phyloP scores from a whole-genome alignment of 2,888 invertebrate genomes.

The Drosophila longiperda region DNA sequence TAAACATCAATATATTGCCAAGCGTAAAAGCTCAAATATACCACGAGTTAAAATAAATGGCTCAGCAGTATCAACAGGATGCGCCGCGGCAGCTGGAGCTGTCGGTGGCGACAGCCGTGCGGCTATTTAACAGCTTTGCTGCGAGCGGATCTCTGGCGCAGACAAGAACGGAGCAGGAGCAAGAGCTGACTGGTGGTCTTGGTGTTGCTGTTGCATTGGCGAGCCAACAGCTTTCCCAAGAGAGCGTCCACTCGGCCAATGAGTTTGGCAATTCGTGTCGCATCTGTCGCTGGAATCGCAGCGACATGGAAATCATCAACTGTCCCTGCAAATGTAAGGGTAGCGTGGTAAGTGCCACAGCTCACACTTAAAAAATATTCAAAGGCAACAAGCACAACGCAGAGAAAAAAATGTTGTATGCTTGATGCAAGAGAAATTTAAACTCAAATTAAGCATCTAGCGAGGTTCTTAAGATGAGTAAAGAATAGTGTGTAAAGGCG shows the following conservation, averaged over 20 bases:
- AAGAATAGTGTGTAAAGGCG: neutral
- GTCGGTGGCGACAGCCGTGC: slow-evolving; percentile 69
- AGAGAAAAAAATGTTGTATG: neutral
- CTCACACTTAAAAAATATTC: neutral
- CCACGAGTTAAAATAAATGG: slow-evolving; percentile 34
- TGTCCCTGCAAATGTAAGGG: slow-evolving; percentile 84
- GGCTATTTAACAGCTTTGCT: slow-evolving; percentile 68
- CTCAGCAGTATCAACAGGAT: slow-evolving; percentile 32
- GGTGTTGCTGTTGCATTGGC: neutral
- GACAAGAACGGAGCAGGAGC: neutral
- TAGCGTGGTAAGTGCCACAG: slow-evolving; percentile 77
- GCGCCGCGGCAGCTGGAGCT: slow-evolving; percentile 27
- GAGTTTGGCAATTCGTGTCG: slow-evolving; percentile 81
- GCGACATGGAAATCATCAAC: slow-evolving; percentile 75
- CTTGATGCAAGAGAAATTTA: neutral
- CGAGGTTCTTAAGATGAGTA: neutral
- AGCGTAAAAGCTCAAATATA: slow-evolving; percentile 1
- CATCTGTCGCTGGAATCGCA: slow-evolving; percentile 83
- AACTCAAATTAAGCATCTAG: neutral
- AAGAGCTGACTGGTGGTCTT: neutral
- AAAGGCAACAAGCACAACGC: neutral
- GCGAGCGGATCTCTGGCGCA: slow-evolving; percentile 6
- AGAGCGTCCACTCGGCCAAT: slow-evolving; percentile 73
- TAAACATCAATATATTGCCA: slow-evolving; percentile 14
- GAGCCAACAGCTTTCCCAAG: slow-evolving; percentile 33